Percentiles rank a stretch among this genome's conserved stretches.
phyloP scores from a whole-genome alignment of 1,140 invertebrate genomes.

The Xylocopa sonorina region DNA sequence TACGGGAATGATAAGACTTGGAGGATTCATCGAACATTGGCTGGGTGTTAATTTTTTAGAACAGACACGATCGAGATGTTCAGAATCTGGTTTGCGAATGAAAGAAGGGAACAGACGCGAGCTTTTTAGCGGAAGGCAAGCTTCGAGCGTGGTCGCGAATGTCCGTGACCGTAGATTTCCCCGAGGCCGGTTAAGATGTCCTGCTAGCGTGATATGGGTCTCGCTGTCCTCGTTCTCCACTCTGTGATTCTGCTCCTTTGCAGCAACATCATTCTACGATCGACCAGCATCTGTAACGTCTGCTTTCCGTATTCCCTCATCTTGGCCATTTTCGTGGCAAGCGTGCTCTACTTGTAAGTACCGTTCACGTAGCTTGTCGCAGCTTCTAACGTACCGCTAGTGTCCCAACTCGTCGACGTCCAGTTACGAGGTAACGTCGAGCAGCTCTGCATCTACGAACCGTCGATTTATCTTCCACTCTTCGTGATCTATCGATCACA shows the following conservation, averaged over 20 bases:
- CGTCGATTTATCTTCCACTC: no score
- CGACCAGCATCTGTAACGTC: conserved; percentile 68
- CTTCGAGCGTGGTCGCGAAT: neutral
- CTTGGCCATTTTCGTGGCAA: conserved; percentile 70
- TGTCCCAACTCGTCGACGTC: neutral
- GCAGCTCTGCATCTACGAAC: neutral
- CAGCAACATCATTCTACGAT: conserved; percentile 67
- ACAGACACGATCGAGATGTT: neutral
- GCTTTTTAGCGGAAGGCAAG: neutral
- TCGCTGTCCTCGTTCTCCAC: conserved; percentile 14
- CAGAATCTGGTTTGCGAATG: neutral
- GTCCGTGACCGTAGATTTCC: neutral
- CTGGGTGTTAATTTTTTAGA: neutral
- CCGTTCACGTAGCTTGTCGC: neutral
- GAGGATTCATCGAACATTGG: neutral
- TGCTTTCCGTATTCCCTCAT: conserved; percentile 75
- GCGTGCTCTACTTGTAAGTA: conserved; percentile 70
- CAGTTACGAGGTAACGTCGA: neutral
- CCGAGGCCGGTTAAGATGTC: neutral
- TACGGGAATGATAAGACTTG: neutral
- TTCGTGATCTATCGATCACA: no score
- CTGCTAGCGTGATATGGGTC: conserved; percentile 46
- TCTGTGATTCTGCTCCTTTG: conserved; percentile 65
- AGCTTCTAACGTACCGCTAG: neutral
- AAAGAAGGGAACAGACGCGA: no score